These are phyloP conservation scores for Formica aserva DNA, from an alignment of 2,888 invertebrate species.

Conservation along the genomic window DNA sequence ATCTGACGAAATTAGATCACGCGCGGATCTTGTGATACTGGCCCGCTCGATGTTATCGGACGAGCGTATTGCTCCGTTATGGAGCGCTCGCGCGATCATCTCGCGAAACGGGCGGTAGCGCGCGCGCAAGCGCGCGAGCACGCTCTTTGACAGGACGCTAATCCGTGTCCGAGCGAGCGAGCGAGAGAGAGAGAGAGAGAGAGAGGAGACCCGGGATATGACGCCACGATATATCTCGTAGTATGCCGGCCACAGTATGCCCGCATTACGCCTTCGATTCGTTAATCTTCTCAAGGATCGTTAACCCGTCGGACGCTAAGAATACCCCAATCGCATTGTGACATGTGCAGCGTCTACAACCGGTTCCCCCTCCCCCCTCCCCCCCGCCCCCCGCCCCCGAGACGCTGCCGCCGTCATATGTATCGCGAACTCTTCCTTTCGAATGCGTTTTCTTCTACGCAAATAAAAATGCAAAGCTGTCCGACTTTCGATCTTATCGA, in stretches of 20 bases:
- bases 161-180: constrained; percentile 54
- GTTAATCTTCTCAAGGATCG: constrained; percentile 42
- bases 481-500: background rate
- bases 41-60: constrained; percentile 61
- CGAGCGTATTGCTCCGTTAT: constrained; percentile 58
- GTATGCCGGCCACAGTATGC: constrained; percentile 51
- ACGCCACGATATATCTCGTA: constrained; percentile 56
- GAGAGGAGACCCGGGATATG: constrained; percentile 55
- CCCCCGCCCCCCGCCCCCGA: background rate
- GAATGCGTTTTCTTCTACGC: background rate
- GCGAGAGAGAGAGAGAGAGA: background rate
- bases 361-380: background rate
- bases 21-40: constrained; percentile 47
- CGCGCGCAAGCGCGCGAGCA: constrained; percentile 69
- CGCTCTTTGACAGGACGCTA: constrained; percentile 60
- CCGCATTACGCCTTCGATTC: constrained; percentile 57
- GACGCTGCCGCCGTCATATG: background rate
- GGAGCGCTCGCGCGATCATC: constrained; percentile 22
- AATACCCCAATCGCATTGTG: constrained; percentile 25
- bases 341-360: background rate
- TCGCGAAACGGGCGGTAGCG: constrained; percentile 32
- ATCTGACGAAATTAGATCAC: constrained; percentile 42
- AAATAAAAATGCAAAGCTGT: background rate
- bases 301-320: constrained; percentile 35
- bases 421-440: constrained; percentile 33